Evolutionary conservation across 2,888 invertebrate species (phyloP), one percentile per base, ranked within the genome.

Genomic region (Hyalella azteca): DNA sequence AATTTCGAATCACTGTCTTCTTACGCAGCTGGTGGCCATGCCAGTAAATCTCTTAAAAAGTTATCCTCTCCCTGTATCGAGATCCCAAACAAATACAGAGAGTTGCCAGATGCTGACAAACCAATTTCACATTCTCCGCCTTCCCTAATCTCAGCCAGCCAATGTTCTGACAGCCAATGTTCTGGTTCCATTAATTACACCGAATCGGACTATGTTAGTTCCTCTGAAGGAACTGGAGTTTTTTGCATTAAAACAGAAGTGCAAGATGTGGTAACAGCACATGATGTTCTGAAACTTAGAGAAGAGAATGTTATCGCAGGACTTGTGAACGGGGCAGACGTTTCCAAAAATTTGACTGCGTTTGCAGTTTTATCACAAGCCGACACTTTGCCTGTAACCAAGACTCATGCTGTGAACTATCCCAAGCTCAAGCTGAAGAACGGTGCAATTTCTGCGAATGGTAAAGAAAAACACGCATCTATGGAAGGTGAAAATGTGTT

Each of bases 401-500:
- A 36, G 36, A 0, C 66, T 32, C 32, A 36, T 36, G 15, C 29
- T 29, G 36, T 29, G 9, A 36, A 19, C 15, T 66, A 66, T 29
- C 66, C 66, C n/a, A 36, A 36, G 19, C 3, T 66, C 3, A 32
- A 36, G 19, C 36, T 36, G 19, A 66, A 66, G 29, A 66, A 36
- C 29, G 39, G 66, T 39, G 29, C 36, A 11, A 32, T 66, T 39
- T n/a, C 32, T 66, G 36, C n/a, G 26, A 59, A 13, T 36, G 54
- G 73, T 22, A 48, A 39, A 75, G 45, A 76, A 41, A 40, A 73
- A 45, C 32, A 19, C 7, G 50, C 50, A 48, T 29, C 59, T 15
- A 40, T 54, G 41, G 73, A 48, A 22, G 81, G 81, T 13, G 83
- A 80, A 39, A 80, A 83, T 66, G 48, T 82, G 22, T 84, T 84